These are phyloP conservation scores for Plutomurus gul DNA, from an alignment of 1,140 invertebrate genomes.

Conservation along the genomic window DNA sequence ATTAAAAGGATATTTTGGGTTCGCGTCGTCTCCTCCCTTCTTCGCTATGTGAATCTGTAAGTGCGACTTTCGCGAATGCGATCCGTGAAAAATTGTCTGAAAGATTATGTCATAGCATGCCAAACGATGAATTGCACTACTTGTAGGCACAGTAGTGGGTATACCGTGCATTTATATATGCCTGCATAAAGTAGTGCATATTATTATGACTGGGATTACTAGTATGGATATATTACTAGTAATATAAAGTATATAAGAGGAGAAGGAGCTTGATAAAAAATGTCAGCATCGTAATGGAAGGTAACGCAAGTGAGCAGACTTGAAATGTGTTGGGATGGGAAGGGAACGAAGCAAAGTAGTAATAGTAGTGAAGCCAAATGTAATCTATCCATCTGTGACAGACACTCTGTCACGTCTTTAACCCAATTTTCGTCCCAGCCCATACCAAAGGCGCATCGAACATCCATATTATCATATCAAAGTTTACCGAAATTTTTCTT, in stretches of 20 bases:
- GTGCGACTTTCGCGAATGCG: constrained; percentile 12
- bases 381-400: constrained; percentile 26
- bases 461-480: not conserved
- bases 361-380: not conserved
- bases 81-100: not conserved
- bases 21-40: not conserved
- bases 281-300: not conserved
- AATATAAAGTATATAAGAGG: too few species aligned
- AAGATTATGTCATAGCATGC: not conserved
- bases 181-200: not conserved
- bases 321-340: not conserved
- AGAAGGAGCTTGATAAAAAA: not conserved
- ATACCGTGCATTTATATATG: not conserved
- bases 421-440: constrained; percentile 5
- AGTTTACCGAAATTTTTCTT: not conserved
- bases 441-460: not conserved
- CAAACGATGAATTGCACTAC: constrained; percentile 2
- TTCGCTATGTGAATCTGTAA: constrained; percentile 8
- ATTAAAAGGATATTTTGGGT: not conserved
- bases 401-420: constrained; percentile 28
- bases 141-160: not conserved
- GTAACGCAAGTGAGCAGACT: not conserved
- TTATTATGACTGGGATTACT: too few species aligned
- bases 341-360: not conserved
- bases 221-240: too few species aligned